Percentiles rank a stretch among this genome's conserved stretches.
Conservation (phyloP, 2,888 invertebrate species). For the Abrostola triplasia region DNA sequence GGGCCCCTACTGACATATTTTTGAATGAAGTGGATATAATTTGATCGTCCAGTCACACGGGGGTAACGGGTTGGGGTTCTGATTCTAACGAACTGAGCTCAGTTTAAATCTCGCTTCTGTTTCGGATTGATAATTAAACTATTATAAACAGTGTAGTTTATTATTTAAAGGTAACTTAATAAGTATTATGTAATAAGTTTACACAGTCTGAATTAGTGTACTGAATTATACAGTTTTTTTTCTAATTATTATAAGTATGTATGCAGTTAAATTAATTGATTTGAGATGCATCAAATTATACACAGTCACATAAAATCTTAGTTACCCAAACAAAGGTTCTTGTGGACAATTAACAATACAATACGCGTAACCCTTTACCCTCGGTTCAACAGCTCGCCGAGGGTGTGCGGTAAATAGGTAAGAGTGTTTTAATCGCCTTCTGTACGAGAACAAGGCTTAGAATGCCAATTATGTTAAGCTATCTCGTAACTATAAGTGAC, state of each 20-base stretch:
- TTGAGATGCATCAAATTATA: not conserved
- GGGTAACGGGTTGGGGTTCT: slow-evolving; percentile 54
- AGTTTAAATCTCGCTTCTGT: slow-evolving; percentile 9
- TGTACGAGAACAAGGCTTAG: slow-evolving; percentile 49
- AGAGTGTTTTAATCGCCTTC: slow-evolving; percentile 59
- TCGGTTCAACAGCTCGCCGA: slow-evolving; percentile 64
- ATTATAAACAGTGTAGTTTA: not conserved
- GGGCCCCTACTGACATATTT: slow-evolving; percentile 76
- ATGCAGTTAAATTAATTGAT: not conserved
- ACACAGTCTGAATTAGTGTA: too few relatives aligned
- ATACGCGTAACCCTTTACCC: slow-evolving; percentile 61
- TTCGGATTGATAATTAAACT: not conserved
- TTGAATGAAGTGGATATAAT: slow-evolving; percentile 71
- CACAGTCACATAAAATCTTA: slow-evolving; percentile 27
- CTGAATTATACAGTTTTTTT: too few relatives aligned
- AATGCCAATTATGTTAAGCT: slow-evolving; percentile 37
- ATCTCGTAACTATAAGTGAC: slow-evolving; percentile 66
- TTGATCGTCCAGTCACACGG: slow-evolving; percentile 59
- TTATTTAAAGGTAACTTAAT: too few relatives aligned
- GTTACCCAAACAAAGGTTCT: slow-evolving; percentile 37
- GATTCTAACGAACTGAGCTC: slow-evolving; percentile 27
- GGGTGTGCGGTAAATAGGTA: slow-evolving; percentile 68
- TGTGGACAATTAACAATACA: slow-evolving; percentile 53
- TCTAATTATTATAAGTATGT: too few relatives aligned
- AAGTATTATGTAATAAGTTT: too few relatives aligned